These are phyloP conservation scores for Coptotermes formosanus DNA, from an alignment of 1,140 invertebrate species.

Conservation along the genomic window DNA sequence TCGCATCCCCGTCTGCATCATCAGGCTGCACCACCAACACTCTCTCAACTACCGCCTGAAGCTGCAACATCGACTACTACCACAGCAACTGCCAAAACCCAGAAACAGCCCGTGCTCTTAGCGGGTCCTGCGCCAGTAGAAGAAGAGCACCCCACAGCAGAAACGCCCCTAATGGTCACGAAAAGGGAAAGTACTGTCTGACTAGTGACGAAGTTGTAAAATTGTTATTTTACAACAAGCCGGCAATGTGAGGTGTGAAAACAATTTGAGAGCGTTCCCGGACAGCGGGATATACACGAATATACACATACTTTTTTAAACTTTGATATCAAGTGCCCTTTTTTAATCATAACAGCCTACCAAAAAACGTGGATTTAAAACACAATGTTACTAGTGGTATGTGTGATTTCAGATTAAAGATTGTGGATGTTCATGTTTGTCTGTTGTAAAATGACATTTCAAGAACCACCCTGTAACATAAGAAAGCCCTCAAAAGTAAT, in stretches of 20 bases:
- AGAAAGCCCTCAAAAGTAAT: not conserved
- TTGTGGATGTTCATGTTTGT: not conserved
- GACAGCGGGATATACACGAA: not conserved
- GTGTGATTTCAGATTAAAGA: not conserved
- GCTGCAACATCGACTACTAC: slow-evolving; percentile 39
- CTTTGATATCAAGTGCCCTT: slow-evolving; percentile 23
- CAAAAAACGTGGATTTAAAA: not conserved
- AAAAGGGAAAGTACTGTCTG: slow-evolving; percentile 58
- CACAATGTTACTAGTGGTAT: not conserved
- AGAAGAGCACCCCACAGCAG: slow-evolving; percentile 52
- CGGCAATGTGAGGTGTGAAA: no score
- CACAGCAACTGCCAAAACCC: slow-evolving; percentile 42
- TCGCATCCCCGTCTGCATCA: slow-evolving; percentile 24
- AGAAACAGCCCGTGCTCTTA: slow-evolving; percentile 47
- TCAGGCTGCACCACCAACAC: not conserved
- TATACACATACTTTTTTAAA: not conserved
- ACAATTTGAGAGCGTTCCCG: not conserved
- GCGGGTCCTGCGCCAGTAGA: slow-evolving; percentile 38
- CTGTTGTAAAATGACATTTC: not conserved
- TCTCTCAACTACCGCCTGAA: slow-evolving; percentile 29
- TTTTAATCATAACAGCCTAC: not conserved
- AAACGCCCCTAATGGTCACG: slow-evolving; percentile 54
- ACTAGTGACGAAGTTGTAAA: slow-evolving; percentile 47
- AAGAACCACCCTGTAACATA: not conserved
- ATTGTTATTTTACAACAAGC: not conserved